Percentiles rank a stretch among this genome's conserved stretches.
These are phyloP conservation scores for Toxotes jaculatrix DNA, from an alignment of 2,113 vertebrate species.

Conservation along the genomic window DNA sequence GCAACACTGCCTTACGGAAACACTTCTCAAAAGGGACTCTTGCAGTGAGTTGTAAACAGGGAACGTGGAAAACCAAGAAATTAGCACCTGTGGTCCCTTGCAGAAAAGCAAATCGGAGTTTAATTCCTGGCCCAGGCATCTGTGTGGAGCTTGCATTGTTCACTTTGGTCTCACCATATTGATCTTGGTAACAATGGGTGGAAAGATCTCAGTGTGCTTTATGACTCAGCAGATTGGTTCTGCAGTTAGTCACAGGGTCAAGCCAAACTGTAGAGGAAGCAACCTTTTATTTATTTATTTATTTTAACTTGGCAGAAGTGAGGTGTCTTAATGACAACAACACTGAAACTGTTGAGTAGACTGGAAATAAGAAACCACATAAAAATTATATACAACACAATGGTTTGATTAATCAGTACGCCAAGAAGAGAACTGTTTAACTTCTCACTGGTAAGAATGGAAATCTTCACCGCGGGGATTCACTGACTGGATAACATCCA, in stretches of 20 bases:
- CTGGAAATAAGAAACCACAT: constrained; percentile 35
- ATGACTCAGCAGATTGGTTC: constrained; percentile 70
- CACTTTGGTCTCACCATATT: constrained; percentile 62
- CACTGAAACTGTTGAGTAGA: constrained; percentile 44
- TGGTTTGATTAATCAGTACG: constrained; percentile 35
- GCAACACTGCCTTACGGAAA: neutral
- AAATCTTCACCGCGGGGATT: constrained; percentile 34
- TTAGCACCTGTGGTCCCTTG: neutral
- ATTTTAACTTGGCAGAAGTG: constrained; percentile 29
- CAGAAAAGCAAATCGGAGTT: neutral
- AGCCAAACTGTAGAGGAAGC: constrained; percentile 26
- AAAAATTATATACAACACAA: constrained; percentile 27
- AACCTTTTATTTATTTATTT: constrained; percentile 20
- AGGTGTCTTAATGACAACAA: constrained; percentile 46
- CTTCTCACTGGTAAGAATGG: constrained; percentile 4
- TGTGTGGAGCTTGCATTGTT: constrained; percentile 59
- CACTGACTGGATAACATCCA: constrained; percentile 17
- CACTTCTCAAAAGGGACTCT: neutral
- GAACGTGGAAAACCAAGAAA: neutral
- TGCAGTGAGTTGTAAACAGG: constrained; percentile 4
- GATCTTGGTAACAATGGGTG: constrained; percentile 68
- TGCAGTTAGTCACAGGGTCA: constrained; percentile 61
- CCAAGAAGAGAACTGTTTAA: constrained; percentile 26
- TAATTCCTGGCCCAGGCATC: constrained; percentile 27
- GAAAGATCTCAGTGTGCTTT: constrained; percentile 47